Base-by-base conservation (phyloP, 2,797 vertebrate species). In the Staurois parvus region DNA sequence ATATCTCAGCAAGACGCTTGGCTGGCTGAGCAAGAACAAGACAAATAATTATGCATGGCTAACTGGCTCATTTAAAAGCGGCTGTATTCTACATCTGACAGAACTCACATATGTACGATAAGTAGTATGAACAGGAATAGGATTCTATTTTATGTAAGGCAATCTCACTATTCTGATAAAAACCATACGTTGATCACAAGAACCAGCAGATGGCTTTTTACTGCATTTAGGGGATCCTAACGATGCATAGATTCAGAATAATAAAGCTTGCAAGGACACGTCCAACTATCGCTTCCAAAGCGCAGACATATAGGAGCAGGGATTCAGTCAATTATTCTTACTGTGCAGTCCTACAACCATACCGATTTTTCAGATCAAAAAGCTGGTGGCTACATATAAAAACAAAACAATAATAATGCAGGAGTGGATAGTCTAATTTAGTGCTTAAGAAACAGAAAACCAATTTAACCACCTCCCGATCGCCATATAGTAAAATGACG, bases 21-120 rank as follows among this genome's bases (percentile, higher is more conserved):
- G 70, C 24, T 72, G 48, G 74, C 32, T 78, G 82, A 48, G 34
- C 77, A 59, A 59, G 74, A 77, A 32, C 82, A 84, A 84, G 82
- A 62, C 48, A 42, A 70, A 62, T 77, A 52, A 37, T 62, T 59
- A 69, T 26, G 75, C 82, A 70, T 78, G 32, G 75, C 10, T 67
- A 64, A 32, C 59, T 12, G 26, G 45, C 12, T 48, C 32, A 59
- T 62, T n/a, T 34, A n/a, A 75, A 73, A 30, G 72, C 70, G 32
- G 59, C 28, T 42, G 59, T 52, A 26, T 17, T 64, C 72, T 52
- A 37, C n/a, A 70, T 76, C 11, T 28, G 74, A 84, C 52, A 56
- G 15, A 52, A n/a, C n/a, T 67, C 15, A 59, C 4, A 10, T 30
- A 24, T 15, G 2, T 40, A 40, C 52, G n/a, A 37, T 19, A 48